phyloP scores from a whole-genome alignment of 1,140 invertebrate species.

The Ceratitis capitata region DNA sequence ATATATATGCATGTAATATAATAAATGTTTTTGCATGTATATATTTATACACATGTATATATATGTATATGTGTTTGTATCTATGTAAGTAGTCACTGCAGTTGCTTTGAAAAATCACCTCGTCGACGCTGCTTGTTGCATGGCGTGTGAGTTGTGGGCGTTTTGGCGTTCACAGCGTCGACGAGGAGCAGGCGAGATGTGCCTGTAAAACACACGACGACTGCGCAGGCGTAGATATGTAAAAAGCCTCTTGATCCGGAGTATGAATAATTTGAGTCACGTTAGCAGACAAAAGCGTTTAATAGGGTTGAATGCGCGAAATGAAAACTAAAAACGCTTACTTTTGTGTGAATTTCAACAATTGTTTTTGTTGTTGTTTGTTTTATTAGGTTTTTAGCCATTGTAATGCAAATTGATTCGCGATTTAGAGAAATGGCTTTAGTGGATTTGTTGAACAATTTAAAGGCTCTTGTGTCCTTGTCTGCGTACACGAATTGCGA shows the following conservation, averaged over 20 bases:
- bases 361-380: constrained; percentile 26
- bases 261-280: not conserved
- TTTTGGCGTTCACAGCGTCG: not conserved
- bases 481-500: not conserved
- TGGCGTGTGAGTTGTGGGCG: constrained; percentile 13
- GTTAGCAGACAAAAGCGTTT: not conserved
- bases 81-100: too few relatives aligned
- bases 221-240: constrained; percentile 1
- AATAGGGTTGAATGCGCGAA: not conserved
- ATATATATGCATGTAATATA: not conserved
- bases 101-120: not conserved
- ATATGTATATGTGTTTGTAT: not conserved
- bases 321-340: not conserved
- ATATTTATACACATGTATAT: too few relatives aligned
- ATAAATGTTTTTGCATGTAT: not conserved
- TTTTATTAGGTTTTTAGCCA: too few relatives aligned
- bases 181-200: not conserved
- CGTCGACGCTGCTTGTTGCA: not conserved
- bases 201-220: not conserved
- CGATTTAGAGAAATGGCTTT: not conserved
- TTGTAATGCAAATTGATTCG: constrained; percentile 17
- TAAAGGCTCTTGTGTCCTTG: not conserved
- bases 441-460: not conserved
- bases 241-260: too few relatives aligned
- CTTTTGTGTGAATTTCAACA: not conserved